Conservation (phyloP, 2,888 invertebrate genomes). For the Agriopis leucophaearia region DNA sequence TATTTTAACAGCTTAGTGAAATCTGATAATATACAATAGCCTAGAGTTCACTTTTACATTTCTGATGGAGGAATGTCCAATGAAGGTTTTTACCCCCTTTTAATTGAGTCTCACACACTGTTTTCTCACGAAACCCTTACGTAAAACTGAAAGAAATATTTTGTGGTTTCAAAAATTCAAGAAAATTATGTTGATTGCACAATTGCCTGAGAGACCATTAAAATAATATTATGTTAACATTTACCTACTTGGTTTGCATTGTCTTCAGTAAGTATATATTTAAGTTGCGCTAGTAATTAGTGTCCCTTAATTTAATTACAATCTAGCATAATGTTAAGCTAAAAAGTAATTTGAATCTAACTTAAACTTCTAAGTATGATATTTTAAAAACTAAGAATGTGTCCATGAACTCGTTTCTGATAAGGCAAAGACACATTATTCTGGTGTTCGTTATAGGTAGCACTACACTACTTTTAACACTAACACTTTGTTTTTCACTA, state of each 20-base stretch:
- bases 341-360: too few relatives aligned
- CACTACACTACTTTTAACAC: too few relatives aligned
- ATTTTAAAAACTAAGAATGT: too few relatives aligned
- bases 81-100: neutral
- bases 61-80: neutral
- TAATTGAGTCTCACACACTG: neutral
- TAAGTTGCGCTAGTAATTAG: too few relatives aligned
- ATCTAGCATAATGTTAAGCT: too few relatives aligned
- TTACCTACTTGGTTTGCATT: neutral
- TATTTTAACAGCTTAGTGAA: neutral
- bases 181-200: neutral
- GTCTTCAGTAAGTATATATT: neutral
- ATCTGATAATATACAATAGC: neutral
- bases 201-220: neutral
- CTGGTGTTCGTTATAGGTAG: too few relatives aligned
- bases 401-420: too few relatives aligned
- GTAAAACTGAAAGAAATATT: constrained; percentile 5
- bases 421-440: too few relatives aligned
- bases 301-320: too few relatives aligned
- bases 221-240: neutral
- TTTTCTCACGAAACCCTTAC: neutral
- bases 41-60: too few relatives aligned
- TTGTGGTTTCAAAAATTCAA: neutral
- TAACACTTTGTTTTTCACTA: too few relatives aligned
- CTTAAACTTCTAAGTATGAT: too few relatives aligned